Base-by-base conservation (phyloP, 1,140 invertebrate genomes). In the Brevipalpus yothersi region DNA sequence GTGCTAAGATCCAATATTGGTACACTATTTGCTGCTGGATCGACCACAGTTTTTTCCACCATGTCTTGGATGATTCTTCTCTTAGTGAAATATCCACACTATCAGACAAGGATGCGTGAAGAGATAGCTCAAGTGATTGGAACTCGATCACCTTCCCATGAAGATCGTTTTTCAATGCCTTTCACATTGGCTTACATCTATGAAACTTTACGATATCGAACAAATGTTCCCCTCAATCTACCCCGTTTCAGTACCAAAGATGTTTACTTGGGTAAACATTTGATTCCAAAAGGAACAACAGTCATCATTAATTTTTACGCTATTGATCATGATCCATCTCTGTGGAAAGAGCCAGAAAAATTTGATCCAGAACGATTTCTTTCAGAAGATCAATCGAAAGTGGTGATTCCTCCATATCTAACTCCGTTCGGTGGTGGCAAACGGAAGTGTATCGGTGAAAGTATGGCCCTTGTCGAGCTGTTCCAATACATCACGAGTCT, bases 291-390 rank as follows among this genome's bases (percentile, higher is more conserved):
- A 17, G 49, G 21, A n/a, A n/a, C 13, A 19, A 8, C 17, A 10
- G 49, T 51, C 12, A 51, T 86, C 54, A 71, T 80, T 0, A 80
- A 81, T 64, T 68, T 81, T 19, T 77, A 80, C 69, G 78, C 79
- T 19, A 71, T 80, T 1, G 78, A 84, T 65, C 79, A 81, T 65
- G 81, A 85, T 64, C 70, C 73, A 12, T 69, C 73, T 0, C 62
- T 76, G 0, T 86, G 82, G 78, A 73, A 75, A 0, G 76, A 85
- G 65, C 82, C 84, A 0, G 72, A 81, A 45, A 71, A 72, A 17
- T 86, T 84, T 64, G 71, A 77, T 2, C 83, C 83, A 51, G 49
- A 51, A 19, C 49, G 49, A 10, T 51, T 51, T 15, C 49, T 51
- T 15, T 10, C 43, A 5, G 31, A 31, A 31, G 31, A 31, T 31